Percentiles rank a stretch among this genome's conserved stretches.
phyloP scores from a whole-genome alignment of 2,888 invertebrate species.

The Linnaemya vulpina region DNA sequence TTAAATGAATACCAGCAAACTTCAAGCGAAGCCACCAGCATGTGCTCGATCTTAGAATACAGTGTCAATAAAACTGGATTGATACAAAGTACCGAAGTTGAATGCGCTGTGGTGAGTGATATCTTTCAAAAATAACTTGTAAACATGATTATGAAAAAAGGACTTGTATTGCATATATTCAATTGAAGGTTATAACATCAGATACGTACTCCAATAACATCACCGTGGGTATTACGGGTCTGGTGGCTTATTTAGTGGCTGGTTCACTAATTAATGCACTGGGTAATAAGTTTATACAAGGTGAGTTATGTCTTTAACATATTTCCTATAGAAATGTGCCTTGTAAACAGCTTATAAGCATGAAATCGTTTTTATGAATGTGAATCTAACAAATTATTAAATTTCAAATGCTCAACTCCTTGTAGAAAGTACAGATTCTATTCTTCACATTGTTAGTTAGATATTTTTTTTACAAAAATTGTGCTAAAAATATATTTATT shows the following conservation, averaged over 20 bases:
- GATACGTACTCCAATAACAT: constrained; percentile 88
- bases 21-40: constrained; percentile 71
- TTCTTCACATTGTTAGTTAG: too few relatives aligned
- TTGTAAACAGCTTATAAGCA: too few relatives aligned
- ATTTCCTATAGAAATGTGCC: too few relatives aligned
- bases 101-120: constrained; percentile 69
- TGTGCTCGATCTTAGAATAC: constrained; percentile 80
- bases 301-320: too few relatives aligned
- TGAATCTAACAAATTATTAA: too few relatives aligned
- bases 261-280: constrained; percentile 84
- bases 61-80: constrained; percentile 79
- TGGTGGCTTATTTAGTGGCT: constrained; percentile 86
- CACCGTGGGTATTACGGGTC: constrained; percentile 86
- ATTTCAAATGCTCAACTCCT: too few relatives aligned
- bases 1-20: constrained; percentile 84
- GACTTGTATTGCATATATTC: constrained; percentile 8
- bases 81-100: constrained; percentile 29
- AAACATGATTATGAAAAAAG: not conserved
- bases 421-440: too few relatives aligned
- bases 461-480: too few relatives aligned
- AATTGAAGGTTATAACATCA: constrained; percentile 83
- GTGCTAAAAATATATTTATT: not conserved
- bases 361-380: too few relatives aligned
- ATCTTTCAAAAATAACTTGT: not conserved
- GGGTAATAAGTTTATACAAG: constrained; percentile 84